Evolutionary conservation across 1,140 invertebrate genomes (phyloP).

Genomic region (Schlechtendalia chinensis): DNA sequence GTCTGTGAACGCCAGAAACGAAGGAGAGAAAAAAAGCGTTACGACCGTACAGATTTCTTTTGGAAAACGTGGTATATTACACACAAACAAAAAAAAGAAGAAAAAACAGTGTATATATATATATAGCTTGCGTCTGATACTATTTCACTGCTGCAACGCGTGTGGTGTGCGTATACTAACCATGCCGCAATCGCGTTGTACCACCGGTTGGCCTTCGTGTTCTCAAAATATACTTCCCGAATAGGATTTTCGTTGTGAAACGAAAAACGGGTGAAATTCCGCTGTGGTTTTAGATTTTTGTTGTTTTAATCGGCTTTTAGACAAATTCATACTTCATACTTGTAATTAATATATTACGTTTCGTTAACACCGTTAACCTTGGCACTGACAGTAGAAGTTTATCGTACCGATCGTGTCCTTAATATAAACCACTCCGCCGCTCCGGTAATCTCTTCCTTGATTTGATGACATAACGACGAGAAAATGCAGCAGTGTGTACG

Average conservation of each 20-base stretch:
- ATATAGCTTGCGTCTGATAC: too few relatives aligned
- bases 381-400: conserved; percentile 35
- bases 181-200: too few relatives aligned
- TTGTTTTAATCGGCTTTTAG: background rate
- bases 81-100: background rate
- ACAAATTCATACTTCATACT: background rate
- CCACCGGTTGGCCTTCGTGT: conserved; percentile 12
- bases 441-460: conserved; percentile 33
- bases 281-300: background rate
- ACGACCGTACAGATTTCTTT: background rate
- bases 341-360: conserved; percentile 27
- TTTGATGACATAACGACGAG: conserved; percentile 34
- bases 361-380: conserved; percentile 34
- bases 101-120: too few relatives aligned
- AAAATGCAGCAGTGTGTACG: background rate
- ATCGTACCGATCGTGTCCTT: conserved; percentile 18
- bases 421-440: conserved; percentile 11
- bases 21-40: background rate
- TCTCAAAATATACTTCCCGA: background rate
- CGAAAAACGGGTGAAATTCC: background rate
- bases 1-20: background rate
- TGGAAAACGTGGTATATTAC: background rate
- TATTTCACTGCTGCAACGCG: too few relatives aligned
- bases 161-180: too few relatives aligned
- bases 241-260: background rate